phyloP scores from a whole-genome alignment of 2,888 invertebrate genomes.

The Heterodera filipjevi region DNA sequence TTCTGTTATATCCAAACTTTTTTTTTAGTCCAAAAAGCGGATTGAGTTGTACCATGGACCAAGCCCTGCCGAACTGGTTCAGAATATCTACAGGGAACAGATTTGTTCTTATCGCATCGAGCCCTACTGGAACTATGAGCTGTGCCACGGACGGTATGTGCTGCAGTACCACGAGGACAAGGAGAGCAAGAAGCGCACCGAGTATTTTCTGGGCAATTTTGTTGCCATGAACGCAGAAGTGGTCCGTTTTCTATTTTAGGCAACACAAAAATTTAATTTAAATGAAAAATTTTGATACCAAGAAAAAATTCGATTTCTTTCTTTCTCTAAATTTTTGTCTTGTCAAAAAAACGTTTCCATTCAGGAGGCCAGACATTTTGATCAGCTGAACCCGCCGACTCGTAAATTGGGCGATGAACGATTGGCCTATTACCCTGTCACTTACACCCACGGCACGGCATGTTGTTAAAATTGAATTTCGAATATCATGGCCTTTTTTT shows the following conservation, averaged over 20 bases:
- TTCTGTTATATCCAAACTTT: background rate
- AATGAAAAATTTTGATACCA: background rate
- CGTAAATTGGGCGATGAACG: conserved; percentile 78
- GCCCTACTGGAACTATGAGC: conserved; percentile 57
- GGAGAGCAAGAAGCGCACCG: conserved; percentile 43
- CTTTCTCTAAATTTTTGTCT: background rate
- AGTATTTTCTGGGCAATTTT: conserved; percentile 62
- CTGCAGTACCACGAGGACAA: conserved; percentile 94
- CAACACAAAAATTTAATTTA: background rate
- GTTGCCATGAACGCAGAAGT: conserved; percentile 23
- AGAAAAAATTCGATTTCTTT: background rate
- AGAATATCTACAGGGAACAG: conserved; percentile 44
- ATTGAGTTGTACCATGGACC: conserved; percentile 43
- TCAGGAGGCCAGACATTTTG: conserved; percentile 44
- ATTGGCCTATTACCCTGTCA: conserved; percentile 81
- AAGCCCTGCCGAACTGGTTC: conserved; percentile 40
- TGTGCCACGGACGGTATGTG: conserved; percentile 71
- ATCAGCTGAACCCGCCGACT: conserved; percentile 53
- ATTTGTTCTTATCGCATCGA: conserved; percentile 67
- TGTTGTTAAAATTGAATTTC: background rate
- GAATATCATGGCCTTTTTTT: background rate
- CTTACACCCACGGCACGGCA: conserved; percentile 70
- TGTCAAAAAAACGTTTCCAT: conserved; percentile 28
- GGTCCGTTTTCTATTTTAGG: conserved; percentile 7
- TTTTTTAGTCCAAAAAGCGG: conserved; percentile 34